Evolutionary conservation across 2,113 vertebrate species (phyloP).

Genomic region (Himantopus leucocephalus): DNA sequence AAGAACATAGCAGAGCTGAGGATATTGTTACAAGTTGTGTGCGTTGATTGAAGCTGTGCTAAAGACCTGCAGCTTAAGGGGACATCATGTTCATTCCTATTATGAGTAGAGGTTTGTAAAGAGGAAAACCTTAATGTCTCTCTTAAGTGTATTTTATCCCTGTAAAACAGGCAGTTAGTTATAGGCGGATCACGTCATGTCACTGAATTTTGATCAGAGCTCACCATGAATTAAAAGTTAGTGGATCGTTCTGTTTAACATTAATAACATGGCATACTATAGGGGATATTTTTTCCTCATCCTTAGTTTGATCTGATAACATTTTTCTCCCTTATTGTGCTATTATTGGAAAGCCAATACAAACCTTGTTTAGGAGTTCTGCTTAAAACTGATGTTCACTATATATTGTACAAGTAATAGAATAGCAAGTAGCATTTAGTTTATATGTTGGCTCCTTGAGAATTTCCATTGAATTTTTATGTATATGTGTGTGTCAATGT

Average conservation of each 20-base stretch:
- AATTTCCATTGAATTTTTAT: neutral
- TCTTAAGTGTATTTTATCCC: neutral
- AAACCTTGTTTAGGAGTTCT: neutral
- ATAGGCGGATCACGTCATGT: neutral
- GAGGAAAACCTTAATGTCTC: neutral
- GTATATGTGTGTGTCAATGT: neutral
- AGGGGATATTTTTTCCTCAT: accelerated
- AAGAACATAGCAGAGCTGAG: neutral
- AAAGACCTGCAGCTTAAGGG: neutral
- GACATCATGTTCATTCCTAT: neutral
- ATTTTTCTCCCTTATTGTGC: neutral
- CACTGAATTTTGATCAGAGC: neutral
- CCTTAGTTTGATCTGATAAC: neutral
- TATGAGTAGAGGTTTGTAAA: neutral
- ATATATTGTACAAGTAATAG: neutral
- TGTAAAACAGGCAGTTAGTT: neutral
- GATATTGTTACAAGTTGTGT: neutral
- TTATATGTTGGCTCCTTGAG: neutral
- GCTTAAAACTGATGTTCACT: neutral
- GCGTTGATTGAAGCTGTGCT: neutral
- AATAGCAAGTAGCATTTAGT: neutral
- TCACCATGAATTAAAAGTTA: neutral
- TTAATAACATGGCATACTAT: neutral
- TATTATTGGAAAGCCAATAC: neutral
- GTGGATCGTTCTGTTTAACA: neutral